These are phyloP conservation scores for Clusia tigrina DNA, from an alignment of 2,888 invertebrate genomes.

Conservation along the genomic window DNA sequence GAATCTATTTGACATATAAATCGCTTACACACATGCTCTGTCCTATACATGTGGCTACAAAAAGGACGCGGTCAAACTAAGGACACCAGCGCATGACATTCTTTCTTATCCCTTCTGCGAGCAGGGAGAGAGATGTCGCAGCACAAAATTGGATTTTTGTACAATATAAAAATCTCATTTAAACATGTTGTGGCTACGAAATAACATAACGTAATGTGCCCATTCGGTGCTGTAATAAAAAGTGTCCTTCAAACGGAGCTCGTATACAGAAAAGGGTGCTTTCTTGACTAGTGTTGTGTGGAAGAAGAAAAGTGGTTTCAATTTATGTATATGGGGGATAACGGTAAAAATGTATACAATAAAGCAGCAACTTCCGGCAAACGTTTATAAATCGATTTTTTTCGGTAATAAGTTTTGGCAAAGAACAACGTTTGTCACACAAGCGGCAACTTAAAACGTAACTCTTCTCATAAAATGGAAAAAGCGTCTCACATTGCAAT, in stretches of 20 bases:
- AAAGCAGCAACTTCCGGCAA: slow-evolving; percentile 4
- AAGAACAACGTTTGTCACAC: no score
- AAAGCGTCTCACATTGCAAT: no score
- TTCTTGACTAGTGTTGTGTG: no score
- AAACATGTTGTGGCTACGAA: slow-evolving; percentile 7
- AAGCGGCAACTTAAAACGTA: no score
- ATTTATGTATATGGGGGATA: no score
- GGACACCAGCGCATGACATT: no score
- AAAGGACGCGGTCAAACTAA: slow-evolving; percentile 9
- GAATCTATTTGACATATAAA: slow-evolving; percentile 13
- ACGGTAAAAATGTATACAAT: neutral
- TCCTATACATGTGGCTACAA: neutral
- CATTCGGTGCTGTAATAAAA: slow-evolving; percentile 4
- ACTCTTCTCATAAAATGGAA: no score
- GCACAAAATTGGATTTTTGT: slow-evolving; percentile 13
- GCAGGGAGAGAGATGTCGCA: slow-evolving; percentile 6
- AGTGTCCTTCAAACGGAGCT: slow-evolving; percentile 8
- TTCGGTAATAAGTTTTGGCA: slow-evolving; percentile 5
- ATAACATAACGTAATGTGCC: slow-evolving; percentile 1
- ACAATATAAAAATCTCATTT: slow-evolving; percentile 7
- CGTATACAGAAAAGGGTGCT: no score
- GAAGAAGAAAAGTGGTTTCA: no score
- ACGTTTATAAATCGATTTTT: slow-evolving; percentile 9
- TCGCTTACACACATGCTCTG: neutral
- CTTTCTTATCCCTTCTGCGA: no score